Percentiles rank a stretch among this genome's conserved stretches.
These are phyloP conservation scores for Rhadinocentrus ornatus DNA, from an alignment of 2,797 vertebrate species.

Conservation along the genomic window DNA sequence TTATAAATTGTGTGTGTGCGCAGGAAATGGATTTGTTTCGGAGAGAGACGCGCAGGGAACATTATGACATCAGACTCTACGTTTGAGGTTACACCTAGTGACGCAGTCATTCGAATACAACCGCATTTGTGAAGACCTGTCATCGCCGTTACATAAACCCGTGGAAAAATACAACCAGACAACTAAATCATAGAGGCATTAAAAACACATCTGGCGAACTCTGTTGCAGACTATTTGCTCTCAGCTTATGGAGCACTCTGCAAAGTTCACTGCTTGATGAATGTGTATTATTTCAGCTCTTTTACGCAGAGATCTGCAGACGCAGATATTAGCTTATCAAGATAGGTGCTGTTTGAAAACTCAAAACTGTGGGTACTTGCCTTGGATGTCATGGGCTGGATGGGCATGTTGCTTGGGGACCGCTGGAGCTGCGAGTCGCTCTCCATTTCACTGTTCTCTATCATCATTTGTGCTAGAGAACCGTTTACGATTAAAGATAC, in stretches of 20 bases:
- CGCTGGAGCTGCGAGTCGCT: slow-evolving; percentile 85
- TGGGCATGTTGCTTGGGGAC: slow-evolving; percentile 82
- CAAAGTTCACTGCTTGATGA: slow-evolving; percentile 29
- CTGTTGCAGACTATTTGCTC: no score
- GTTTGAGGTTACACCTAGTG: slow-evolving; percentile 65
- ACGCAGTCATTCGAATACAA: slow-evolving; percentile 62
- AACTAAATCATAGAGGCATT: not conserved
- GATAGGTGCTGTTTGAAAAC: not conserved
- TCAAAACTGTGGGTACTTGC: slow-evolving; percentile 70
- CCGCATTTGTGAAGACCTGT: slow-evolving; percentile 37
- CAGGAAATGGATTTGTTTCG: slow-evolving; percentile 11
- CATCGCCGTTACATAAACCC: slow-evolving; percentile 22
- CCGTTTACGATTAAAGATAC: not conserved
- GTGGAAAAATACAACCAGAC: not conserved
- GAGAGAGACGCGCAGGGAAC: not conserved
- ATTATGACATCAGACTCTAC: slow-evolving; percentile 72
- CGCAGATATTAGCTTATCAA: not conserved
- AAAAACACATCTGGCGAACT: not conserved
- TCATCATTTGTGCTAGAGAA: slow-evolving; percentile 76
- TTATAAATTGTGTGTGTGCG: not conserved
- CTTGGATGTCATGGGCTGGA: slow-evolving; percentile 86
- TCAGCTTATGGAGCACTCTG: not conserved
- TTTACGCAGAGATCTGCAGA: not conserved
- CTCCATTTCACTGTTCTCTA: slow-evolving; percentile 89
- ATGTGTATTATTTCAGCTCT: not conserved